A percentile compares a stretch with the other conserved stretches of the same genome.
phyloP scores from a whole-genome alignment of 2,797 vertebrate genomes.

The Coracias cyanogaster region DNA sequence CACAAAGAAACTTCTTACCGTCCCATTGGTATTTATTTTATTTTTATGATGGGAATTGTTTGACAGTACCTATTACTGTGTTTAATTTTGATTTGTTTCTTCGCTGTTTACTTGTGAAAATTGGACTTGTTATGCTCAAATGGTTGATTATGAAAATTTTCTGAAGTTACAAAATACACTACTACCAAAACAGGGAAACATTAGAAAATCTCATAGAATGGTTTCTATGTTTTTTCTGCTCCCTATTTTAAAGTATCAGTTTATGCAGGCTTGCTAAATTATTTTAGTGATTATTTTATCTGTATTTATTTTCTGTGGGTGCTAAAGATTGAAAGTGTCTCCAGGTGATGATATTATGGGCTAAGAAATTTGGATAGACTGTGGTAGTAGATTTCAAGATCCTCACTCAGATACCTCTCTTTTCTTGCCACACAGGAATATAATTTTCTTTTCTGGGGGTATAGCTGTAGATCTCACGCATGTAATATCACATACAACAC shows the following conservation, averaged over 20 bases:
- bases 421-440: not conserved
- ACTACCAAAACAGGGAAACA: not conserved
- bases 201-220: not conserved
- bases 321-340: not conserved
- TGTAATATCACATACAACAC: not conserved
- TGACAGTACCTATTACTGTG: not conserved
- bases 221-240: not conserved
- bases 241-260: not conserved
- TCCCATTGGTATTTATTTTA: not conserved
- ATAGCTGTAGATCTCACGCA: not conserved
- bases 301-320: not conserved
- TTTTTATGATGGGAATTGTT: not conserved
- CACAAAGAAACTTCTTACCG: not conserved
- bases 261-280: not conserved
- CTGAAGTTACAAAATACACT: not conserved
- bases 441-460: not conserved
- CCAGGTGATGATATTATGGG: fast-evolving
- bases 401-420: not conserved
- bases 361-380: not conserved
- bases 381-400: not conserved
- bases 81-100: not conserved
- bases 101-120: not conserved
- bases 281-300: not conserved
- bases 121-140: not conserved
- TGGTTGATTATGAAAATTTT: not conserved